These are phyloP conservation scores for Nephila pilipes DNA, from an alignment of 1,140 invertebrate species.

Conservation along the genomic window DNA sequence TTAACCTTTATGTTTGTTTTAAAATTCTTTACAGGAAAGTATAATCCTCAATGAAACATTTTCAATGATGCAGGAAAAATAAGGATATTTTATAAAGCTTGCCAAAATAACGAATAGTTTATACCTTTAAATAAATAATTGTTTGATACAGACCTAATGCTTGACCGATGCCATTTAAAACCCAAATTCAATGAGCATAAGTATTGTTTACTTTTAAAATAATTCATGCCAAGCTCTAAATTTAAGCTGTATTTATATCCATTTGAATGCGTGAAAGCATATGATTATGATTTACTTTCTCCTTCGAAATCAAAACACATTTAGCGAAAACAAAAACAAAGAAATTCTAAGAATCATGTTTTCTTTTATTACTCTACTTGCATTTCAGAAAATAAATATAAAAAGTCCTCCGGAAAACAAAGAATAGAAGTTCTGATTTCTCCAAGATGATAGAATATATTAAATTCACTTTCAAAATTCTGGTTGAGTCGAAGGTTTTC, in stretches of 20 bases:
- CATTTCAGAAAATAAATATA: not conserved
- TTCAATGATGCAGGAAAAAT: no score
- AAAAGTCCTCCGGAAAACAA: not conserved
- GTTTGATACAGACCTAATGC: no score
- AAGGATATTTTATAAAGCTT: no score
- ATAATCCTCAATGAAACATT: no score
- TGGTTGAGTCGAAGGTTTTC: not conserved
- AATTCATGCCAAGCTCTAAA: not conserved
- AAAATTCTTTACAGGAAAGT: no score
- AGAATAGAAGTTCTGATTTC: slow-evolving; percentile 25
- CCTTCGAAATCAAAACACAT: not conserved
- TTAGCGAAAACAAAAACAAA: not conserved
- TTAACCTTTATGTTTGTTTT: no score
- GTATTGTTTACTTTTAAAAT: not conserved
- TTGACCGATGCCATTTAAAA: no score
- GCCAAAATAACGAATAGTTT: no score
- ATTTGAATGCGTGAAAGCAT: not conserved
- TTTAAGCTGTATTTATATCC: not conserved
- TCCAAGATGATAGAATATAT: not conserved
- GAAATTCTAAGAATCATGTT: not conserved
- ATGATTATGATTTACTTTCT: not conserved
- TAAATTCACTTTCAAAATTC: slow-evolving; percentile 19
- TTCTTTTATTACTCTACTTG: not conserved
- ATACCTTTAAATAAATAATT: no score
- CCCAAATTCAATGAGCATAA: not conserved